Percentiles rank a stretch among this genome's conserved stretches.
Conservation (phyloP, 64 coral and sea anemone species). For the Hydrozoanthus tunicans region DNA sequence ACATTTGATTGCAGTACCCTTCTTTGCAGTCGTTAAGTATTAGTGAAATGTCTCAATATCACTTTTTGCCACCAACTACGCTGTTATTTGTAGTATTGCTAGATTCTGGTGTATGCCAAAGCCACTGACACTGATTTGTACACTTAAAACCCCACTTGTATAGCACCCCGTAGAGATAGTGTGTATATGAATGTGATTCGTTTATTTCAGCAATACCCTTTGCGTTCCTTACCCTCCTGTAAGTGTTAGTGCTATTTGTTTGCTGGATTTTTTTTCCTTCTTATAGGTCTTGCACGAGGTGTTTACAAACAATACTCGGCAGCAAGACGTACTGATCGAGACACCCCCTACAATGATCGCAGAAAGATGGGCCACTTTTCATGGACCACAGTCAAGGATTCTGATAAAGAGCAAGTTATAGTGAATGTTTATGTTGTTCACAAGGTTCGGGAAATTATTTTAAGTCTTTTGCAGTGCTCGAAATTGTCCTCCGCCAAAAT, state of each 20-base stretch:
- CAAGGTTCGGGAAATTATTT: slow-evolving; percentile 42
- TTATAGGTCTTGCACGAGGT: slow-evolving; percentile 49
- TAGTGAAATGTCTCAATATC: no score
- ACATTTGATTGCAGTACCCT: no score
- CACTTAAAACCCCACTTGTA: no score
- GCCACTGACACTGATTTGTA: no score
- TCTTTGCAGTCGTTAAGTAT: no score
- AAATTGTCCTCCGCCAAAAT: neutral
- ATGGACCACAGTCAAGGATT: slow-evolving; percentile 13
- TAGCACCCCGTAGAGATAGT: no score
- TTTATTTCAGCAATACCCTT: neutral
- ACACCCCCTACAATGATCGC: slow-evolving; percentile 91
- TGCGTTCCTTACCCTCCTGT: neutral
- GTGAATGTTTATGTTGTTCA: slow-evolving; percentile 87
- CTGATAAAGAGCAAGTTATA: slow-evolving; percentile 63
- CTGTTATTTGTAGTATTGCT: no score
- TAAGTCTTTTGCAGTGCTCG: neutral
- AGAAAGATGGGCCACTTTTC: slow-evolving; percentile 89
- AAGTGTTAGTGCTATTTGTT: neutral
- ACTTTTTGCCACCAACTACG: no score
- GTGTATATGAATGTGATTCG: no score
- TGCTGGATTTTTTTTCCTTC: neutral
- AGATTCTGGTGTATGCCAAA: no score
- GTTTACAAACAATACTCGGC: slow-evolving; percentile 79
- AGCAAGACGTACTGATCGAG: slow-evolving; percentile 66